phyloP scores from a whole-genome alignment of 2,113 vertebrate genomes.

The Cromileptes altivelis region DNA sequence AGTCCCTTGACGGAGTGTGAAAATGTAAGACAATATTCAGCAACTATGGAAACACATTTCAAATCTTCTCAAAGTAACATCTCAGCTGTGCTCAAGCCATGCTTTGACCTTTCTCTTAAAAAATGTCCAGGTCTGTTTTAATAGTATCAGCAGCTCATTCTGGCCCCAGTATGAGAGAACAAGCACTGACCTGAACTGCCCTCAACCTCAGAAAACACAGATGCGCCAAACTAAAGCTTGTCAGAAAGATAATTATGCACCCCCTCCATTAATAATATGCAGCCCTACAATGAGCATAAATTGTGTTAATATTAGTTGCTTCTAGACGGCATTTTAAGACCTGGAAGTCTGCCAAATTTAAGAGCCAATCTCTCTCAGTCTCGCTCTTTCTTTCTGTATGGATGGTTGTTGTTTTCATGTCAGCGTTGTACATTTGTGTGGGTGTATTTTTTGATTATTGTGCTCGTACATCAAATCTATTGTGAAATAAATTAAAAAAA shows the following conservation, averaged over 20 bases:
- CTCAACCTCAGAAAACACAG: not conserved
- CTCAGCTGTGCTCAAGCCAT: not conserved
- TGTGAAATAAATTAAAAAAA: not conserved
- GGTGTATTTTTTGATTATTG: not conserved
- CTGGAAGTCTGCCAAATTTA: slow-evolving; percentile 23
- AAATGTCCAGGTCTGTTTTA: not conserved
- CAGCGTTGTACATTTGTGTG: not conserved
- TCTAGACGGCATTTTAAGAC: slow-evolving; percentile 6
- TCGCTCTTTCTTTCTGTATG: not conserved
- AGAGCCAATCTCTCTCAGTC: not conserved
- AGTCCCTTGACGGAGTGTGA: not conserved
- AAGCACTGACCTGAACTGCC: not conserved
- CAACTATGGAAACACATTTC: not conserved
- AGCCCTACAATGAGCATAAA: not conserved
- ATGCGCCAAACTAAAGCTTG: not conserved
- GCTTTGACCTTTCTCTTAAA: not conserved
- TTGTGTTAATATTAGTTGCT: slow-evolving; percentile 6
- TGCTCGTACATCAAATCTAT: not conserved
- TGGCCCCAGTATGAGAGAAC: not conserved
- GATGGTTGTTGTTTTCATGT: not conserved
- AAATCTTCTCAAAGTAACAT: not conserved
- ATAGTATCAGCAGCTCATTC: not conserved
- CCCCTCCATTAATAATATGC: not conserved
- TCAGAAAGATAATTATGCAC: slow-evolving; percentile 1
- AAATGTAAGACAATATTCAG: slow-evolving; percentile 34